phyloP scores from a whole-genome alignment of 2,888 invertebrate species.

The Strigamia crassipes region DNA sequence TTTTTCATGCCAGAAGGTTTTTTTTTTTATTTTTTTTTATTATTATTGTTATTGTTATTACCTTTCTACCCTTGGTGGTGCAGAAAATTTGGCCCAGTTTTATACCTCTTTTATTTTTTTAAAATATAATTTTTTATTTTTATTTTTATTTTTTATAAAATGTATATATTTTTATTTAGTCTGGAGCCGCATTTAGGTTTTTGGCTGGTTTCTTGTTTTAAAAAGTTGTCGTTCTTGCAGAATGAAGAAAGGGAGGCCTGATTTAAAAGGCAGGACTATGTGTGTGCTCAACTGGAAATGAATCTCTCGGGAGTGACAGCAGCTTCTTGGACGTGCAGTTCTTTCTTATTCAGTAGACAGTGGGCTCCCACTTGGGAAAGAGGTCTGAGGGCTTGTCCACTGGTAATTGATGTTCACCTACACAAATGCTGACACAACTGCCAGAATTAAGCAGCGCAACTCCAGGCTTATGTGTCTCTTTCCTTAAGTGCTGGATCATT shows the following conservation, averaged over 20 bases:
- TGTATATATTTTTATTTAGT: background rate
- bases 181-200: background rate
- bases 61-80: background rate
- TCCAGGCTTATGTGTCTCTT: slow-evolving; percentile 31
- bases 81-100: slow-evolving; percentile 24
- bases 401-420: slow-evolving; percentile 28
- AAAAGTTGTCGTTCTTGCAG: slow-evolving; percentile 21
- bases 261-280: slow-evolving; percentile 26
- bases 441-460: slow-evolving; percentile 18
- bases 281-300: slow-evolving; percentile 34
- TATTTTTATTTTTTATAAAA: too few relatives aligned
- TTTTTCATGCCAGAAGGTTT: background rate
- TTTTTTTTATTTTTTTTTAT: background rate
- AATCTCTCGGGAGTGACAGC: slow-evolving; percentile 33
- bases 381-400: slow-evolving; percentile 33
- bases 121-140: too few relatives aligned
- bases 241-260: slow-evolving; percentile 5
- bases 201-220: slow-evolving; percentile 5
- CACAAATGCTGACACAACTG: slow-evolving; percentile 26
- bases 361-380: slow-evolving; percentile 14
- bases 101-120: background rate
- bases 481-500: slow-evolving; percentile 27
- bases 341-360: slow-evolving; percentile 31
- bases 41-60: background rate
- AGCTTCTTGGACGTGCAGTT: slow-evolving; percentile 27